Base-by-base conservation (phyloP, 2,888 invertebrate genomes). In the Argyresthia goedartella region DNA sequence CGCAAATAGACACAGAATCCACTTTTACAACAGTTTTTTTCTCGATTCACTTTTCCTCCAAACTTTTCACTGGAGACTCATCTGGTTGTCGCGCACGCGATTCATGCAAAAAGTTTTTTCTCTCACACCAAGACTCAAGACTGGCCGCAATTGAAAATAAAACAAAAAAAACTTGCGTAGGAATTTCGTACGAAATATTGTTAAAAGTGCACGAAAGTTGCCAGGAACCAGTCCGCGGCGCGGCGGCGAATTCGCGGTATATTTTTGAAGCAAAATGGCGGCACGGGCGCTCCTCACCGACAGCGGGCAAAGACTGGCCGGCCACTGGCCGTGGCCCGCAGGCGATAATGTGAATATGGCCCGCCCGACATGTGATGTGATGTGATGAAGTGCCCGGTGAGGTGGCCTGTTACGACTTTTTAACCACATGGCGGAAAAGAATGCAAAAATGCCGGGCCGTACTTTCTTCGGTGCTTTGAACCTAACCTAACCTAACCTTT, bases 391-490 rank as follows among this genome's bases (percentile, higher is more conserved):
- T 10, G 16, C 6, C 16, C 16, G 16, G 39, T 11, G 15, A 44
- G 44, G 16, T 15, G 44, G 15, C 14, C 16, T 11, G 16, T 44
- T 25, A 25, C 25, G 6, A 25, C 25, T 25, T 25, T 25, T 25
- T 25, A 25, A 25, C 25, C 25, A 25, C 25, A 25, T 25, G 25
- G 25, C 25, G 8, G 4, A 15, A 14, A 14, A 16, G 16, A n/a
- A 42, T 42, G 8, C 6, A 42, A 41, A 39, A 13, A 41, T 41
- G 11, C 13, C 3, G 3, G n/a, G 1, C 11, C 11, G 4, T 41
- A 41, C 50, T 52, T 54, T 54, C 39, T 46, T 47, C 41, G 25
- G 34, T 13, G 8, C 6, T 41, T 41, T 7, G 39, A 8, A 39
- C 10, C 8, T 36, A n/a, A 3, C 8, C 11, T 39, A 10, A n/a